A percentile compares a stretch with the other conserved stretches of the same genome.
phyloP scores from a whole-genome alignment of 2,888 invertebrate species.

The Lasioglossum vierecki region DNA sequence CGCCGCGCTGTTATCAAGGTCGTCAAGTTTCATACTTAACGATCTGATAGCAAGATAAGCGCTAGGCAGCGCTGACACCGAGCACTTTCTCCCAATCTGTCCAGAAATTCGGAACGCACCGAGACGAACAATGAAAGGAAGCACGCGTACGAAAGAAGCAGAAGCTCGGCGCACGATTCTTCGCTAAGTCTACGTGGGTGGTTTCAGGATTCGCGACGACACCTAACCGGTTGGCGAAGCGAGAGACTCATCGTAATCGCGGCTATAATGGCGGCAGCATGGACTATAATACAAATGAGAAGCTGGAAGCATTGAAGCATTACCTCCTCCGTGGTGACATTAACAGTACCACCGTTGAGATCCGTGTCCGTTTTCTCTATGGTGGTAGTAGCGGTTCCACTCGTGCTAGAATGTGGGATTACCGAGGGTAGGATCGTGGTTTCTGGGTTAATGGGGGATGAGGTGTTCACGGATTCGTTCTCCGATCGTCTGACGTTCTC shows the following conservation, averaged over 20 bases:
- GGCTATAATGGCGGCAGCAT: conserved; percentile 57
- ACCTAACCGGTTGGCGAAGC: conserved; percentile 56
- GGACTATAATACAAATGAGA: conserved; percentile 67
- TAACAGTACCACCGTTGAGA: conserved; percentile 73
- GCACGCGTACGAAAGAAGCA: conserved; percentile 14
- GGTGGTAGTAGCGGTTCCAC: conserved; percentile 44
- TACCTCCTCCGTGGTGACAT: conserved; percentile 81
- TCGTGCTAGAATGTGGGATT: conserved; percentile 59
- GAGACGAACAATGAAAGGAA: not conserved
- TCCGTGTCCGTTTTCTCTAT: conserved; percentile 72
- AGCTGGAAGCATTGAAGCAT: conserved; percentile 79
- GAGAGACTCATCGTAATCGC: conserved; percentile 50
- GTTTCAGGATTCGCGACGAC: conserved; percentile 14
- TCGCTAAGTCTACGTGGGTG: not conserved
- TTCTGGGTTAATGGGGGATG: conserved; percentile 66
- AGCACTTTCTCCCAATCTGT: not conserved
- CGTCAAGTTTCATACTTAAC: no score
- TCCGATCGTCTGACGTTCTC: conserved; percentile 71
- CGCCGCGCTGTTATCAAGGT: not conserved
- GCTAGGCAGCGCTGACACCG: not conserved
- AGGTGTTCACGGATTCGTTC: conserved; percentile 63
- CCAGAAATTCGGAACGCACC: not conserved
- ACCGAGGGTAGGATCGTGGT: conserved; percentile 58
- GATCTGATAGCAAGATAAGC: not conserved
- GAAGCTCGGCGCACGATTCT: conserved; percentile 32